These are phyloP conservation scores for Xanthia icteritia DNA, from an alignment of 2,888 invertebrate species.

Conservation along the genomic window DNA sequence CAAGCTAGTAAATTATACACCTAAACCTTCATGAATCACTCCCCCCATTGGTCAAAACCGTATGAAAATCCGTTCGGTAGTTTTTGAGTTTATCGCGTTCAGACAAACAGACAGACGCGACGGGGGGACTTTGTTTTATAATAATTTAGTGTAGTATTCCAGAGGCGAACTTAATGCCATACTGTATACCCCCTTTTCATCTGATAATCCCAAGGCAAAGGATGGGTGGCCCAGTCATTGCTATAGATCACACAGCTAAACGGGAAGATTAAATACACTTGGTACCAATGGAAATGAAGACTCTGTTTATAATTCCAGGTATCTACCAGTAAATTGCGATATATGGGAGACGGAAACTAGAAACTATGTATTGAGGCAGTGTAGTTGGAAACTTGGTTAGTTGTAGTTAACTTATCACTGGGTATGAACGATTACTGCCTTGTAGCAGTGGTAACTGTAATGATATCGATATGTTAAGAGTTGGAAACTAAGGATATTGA, in stretches of 20 bases:
- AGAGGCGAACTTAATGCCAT: no score
- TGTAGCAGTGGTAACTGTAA: slow-evolving; percentile 19
- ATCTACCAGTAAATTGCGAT: slow-evolving; percentile 52
- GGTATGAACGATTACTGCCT: slow-evolving; percentile 48
- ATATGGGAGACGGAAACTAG: slow-evolving; percentile 46
- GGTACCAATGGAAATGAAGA: slow-evolving; percentile 25
- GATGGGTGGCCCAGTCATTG: not conserved
- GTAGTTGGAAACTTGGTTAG: slow-evolving; percentile 2
- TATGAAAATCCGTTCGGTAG: no score
- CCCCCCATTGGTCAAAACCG: no score
- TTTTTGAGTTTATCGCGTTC: no score
- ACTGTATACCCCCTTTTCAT: not conserved
- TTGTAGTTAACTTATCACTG: slow-evolving; percentile 24
- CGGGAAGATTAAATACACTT: slow-evolving; percentile 7
- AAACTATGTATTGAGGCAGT: slow-evolving; percentile 11
- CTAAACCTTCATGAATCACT: no score
- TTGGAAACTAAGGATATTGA: slow-evolving; percentile 2
- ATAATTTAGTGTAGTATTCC: no score
- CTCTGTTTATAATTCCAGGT: slow-evolving; percentile 23
- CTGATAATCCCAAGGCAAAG: not conserved
- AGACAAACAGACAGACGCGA: no score
- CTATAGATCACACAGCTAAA: not conserved
- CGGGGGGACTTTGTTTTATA: no score
- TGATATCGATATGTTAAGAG: slow-evolving; percentile 21
- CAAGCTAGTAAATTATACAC: no score